A percentile compares a stretch with the other conserved stretches of the same genome.
These are phyloP conservation scores for Drosophila prosaltans DNA, from an alignment of 1,140 invertebrate species.

Conservation along the genomic window DNA sequence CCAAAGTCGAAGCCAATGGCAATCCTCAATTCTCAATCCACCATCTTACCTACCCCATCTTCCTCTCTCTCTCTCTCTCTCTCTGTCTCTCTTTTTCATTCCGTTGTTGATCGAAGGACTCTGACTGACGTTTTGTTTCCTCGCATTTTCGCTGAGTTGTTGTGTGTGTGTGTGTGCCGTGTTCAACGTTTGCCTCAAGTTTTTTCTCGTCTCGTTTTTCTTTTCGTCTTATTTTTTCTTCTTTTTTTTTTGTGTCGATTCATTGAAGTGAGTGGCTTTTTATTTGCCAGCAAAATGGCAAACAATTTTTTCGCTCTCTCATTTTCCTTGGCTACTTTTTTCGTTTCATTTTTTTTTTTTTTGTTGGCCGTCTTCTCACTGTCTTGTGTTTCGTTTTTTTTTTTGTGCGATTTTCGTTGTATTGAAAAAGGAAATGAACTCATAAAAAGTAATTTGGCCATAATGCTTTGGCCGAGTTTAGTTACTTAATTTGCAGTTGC, in stretches of 20 bases:
- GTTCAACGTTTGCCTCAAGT: conserved; percentile 39
- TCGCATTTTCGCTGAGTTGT: conserved; percentile 52
- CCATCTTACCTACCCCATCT: no score
- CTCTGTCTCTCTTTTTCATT: conserved; percentile 23
- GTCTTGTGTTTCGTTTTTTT: conserved; percentile 32
- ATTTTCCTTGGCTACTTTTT: conserved; percentile 33
- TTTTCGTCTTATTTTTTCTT: background rate
- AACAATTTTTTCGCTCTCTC: conserved; percentile 52
- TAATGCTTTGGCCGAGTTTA: conserved; percentile 77
- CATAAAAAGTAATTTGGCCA: conserved; percentile 81
- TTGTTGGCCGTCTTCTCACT: background rate
- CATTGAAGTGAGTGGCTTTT: conserved; percentile 81
- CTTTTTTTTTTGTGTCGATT: conserved; percentile 56
- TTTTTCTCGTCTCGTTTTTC: conserved; percentile 16
- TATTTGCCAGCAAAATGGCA: conserved; percentile 71
- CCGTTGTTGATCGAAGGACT: conserved; percentile 13
- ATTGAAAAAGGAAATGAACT: conserved; percentile 78
- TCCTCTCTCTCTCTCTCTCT: no score
- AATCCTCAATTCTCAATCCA: background rate
- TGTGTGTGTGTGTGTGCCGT: conserved; percentile 14
- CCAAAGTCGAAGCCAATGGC: background rate
- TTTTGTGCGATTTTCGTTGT: conserved; percentile 43
- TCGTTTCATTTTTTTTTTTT: background rate
- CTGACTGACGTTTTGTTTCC: conserved; percentile 11
- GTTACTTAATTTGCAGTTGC: conserved; percentile 82